These are phyloP conservation scores for Pelosia muscerda DNA, from an alignment of 2,888 invertebrate genomes.

Conservation along the genomic window DNA sequence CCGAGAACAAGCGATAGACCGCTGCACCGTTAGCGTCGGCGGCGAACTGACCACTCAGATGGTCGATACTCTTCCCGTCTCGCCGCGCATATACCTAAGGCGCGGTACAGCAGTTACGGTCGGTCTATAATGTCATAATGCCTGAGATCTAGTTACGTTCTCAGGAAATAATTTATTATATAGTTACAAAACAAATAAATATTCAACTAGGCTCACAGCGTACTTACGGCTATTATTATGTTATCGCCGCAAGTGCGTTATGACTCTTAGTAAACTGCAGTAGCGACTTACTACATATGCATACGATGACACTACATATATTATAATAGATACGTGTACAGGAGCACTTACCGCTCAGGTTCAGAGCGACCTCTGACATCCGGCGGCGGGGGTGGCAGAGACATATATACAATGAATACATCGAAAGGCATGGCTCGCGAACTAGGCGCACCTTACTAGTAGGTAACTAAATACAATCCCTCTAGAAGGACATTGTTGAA, in stretches of 20 bases:
- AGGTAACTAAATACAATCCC: too few species aligned
- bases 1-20: too few species aligned
- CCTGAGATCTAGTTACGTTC: too few species aligned
- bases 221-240: neutral
- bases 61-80: too few species aligned
- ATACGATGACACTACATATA: conserved; percentile 2
- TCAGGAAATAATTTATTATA: too few species aligned
- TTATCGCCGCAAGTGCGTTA: neutral
- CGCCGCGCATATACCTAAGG: too few species aligned
- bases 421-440: conserved; percentile 24
- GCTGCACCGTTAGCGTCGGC: too few species aligned
- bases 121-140: too few species aligned
- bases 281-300: neutral
- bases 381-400: conserved; percentile 55
- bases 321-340: conserved; percentile 9
- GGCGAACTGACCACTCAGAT: too few species aligned
- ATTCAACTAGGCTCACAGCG: neutral
- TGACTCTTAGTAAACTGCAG: neutral
- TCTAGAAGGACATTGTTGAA: too few species aligned
- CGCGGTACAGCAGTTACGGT: too few species aligned
- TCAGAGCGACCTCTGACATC: conserved; percentile 70
- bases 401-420: conserved; percentile 64
- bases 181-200: neutral
- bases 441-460: conserved; percentile 36
- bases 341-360: conserved; percentile 69